Percentiles rank a stretch among this genome's conserved stretches.
These are phyloP conservation scores for Spisula subtruncata DNA, from an alignment of 2,888 invertebrate species.

Conservation along the genomic window DNA sequence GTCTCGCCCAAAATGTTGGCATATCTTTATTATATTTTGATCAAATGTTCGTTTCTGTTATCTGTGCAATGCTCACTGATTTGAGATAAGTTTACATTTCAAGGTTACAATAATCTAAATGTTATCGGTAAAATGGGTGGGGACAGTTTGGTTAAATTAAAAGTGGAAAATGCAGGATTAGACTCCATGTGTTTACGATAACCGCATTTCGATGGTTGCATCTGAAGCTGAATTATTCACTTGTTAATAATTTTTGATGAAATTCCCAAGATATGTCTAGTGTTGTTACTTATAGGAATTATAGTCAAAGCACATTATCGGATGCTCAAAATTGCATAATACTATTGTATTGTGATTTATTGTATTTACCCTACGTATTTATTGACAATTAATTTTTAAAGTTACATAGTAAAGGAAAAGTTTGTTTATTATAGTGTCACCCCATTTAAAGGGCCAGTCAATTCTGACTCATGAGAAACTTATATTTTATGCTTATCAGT, in stretches of 20 bases:
- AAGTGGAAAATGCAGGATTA: not conserved
- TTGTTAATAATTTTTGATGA: not conserved
- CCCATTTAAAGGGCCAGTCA: too few relatives aligned
- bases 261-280: too few relatives aligned
- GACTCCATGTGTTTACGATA: not conserved
- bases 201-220: not conserved
- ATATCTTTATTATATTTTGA: not conserved
- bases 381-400: too few relatives aligned
- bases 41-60: not conserved
- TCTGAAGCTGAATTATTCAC: not conserved
- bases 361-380: too few relatives aligned
- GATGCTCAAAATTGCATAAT: too few relatives aligned
- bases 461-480: too few relatives aligned
- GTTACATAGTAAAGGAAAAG: too few relatives aligned
- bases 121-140: not conserved
- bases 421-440: too few relatives aligned
- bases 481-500: too few relatives aligned
- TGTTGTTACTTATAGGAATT: too few relatives aligned
- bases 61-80: not conserved
- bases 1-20: not conserved
- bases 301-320: too few relatives aligned
- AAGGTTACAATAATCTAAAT: not conserved
- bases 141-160: not conserved
- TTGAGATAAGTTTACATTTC: not conserved
- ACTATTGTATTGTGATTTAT: too few relatives aligned